phyloP scores from a whole-genome alignment of 2,113 vertebrate genomes.

The Rhombomys opimus region DNA sequence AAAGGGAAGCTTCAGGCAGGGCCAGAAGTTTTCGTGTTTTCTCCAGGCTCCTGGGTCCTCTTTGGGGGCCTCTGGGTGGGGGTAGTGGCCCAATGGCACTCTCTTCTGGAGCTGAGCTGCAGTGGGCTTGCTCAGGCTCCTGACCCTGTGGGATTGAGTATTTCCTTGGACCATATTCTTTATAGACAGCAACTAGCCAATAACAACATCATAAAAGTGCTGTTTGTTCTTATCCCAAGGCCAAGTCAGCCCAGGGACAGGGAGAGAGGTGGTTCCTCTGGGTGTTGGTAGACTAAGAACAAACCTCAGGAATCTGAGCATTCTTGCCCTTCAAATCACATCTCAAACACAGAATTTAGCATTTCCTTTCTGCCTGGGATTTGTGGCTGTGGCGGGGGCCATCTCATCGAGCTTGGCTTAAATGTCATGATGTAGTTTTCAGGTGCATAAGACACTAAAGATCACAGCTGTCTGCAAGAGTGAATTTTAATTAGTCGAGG shows the following conservation, averaged over 20 bases:
- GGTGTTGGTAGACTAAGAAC: not conserved
- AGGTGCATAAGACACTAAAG: slow-evolving; percentile 83
- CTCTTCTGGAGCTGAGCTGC: not conserved
- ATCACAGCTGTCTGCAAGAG: slow-evolving; percentile 81
- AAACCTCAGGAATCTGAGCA: not conserved
- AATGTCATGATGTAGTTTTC: slow-evolving; percentile 87
- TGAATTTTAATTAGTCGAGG: slow-evolving; percentile 85
- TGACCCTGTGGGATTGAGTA: accelerated
- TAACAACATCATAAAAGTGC: not conserved
- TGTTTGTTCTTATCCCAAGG: not conserved
- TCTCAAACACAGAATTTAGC: slow-evolving; percentile 48
- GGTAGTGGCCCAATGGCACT: not conserved
- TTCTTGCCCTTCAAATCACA: slow-evolving; percentile 61
- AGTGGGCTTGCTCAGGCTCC: not conserved
- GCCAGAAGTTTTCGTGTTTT: too few species aligned
- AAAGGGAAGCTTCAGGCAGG: too few species aligned
- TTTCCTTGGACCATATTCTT: not conserved
- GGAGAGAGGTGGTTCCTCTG: not conserved
- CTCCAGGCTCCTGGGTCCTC: not conserved
- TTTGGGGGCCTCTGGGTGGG: not conserved
- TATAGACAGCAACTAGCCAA: not conserved
- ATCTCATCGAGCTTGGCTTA: slow-evolving; percentile 78
- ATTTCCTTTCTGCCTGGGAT: slow-evolving; percentile 78
- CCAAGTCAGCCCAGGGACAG: not conserved
- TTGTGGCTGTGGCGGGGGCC: slow-evolving; percentile 71